These are phyloP conservation scores for Steatocranus sp. DNA, from an alignment of 2,797 vertebrate species.

Conservation along the genomic window DNA sequence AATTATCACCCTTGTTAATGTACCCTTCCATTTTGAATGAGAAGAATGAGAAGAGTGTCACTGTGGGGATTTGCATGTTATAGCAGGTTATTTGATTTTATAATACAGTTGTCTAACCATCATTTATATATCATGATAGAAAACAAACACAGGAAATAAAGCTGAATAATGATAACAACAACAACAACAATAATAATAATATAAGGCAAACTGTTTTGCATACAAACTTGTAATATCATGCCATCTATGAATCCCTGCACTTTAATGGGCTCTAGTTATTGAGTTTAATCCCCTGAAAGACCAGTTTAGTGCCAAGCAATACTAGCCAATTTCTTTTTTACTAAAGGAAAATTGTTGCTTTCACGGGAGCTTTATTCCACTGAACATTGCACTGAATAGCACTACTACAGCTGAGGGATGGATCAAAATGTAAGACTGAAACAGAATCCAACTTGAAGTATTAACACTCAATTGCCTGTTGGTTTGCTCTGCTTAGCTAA, in stretches of 20 bases:
- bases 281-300: not conserved
- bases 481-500: not conserved
- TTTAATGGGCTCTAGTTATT: not conserved
- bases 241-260: not conserved
- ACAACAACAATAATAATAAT: fast-evolving
- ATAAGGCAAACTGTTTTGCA: not conserved
- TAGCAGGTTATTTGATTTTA: not conserved
- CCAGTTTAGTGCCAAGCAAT: not conserved
- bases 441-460: not conserved
- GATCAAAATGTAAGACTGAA: not conserved
- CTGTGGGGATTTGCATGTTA: not conserved
- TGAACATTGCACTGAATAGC: not conserved
- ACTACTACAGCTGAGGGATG: not conserved
- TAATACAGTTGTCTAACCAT: not conserved
- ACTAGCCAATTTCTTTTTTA: not conserved
- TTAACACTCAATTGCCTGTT: not conserved
- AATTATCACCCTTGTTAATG: not conserved
- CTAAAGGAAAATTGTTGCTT: not conserved
- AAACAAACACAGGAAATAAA: not conserved
- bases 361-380: not conserved
- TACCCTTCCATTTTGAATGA: not conserved
- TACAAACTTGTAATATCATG: not conserved
- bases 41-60: not conserved
- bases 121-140: not conserved
- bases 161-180: not conserved